phyloP scores from a whole-genome alignment of 2,888 invertebrate genomes.

The Ochropleura leucogaster region DNA sequence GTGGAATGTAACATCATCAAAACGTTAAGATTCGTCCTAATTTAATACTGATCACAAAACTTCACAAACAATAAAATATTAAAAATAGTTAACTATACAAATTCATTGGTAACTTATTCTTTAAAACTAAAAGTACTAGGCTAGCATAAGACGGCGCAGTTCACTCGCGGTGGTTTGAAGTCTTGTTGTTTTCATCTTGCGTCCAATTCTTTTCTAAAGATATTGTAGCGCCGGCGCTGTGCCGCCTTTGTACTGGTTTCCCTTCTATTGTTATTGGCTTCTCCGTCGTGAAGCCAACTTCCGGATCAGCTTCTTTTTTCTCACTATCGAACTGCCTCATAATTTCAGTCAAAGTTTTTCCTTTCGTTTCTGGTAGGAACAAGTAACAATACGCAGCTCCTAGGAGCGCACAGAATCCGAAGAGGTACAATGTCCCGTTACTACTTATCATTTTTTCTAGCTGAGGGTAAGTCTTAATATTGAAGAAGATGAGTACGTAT shows the following conservation, averaged over 20 bases:
- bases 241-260: conserved; percentile 82
- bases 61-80: conserved; percentile 67
- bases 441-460: conserved; percentile 90
- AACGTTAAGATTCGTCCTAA: conserved; percentile 55
- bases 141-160: conserved; percentile 59
- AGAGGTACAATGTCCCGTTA: conserved; percentile 92
- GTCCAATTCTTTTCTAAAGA: conserved; percentile 85
- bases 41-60: conserved; percentile 84
- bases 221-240: conserved; percentile 84
- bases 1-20: conserved; percentile 70
- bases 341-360: conserved; percentile 92
- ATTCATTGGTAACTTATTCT: conserved; percentile 68
- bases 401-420: conserved; percentile 90
- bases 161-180: conserved; percentile 64
- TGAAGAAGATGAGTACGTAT: conserved; percentile 92
- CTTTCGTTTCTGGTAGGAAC: conserved; percentile 93
- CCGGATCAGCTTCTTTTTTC: conserved; percentile 81
- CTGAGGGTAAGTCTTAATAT: conserved; percentile 93
- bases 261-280: conserved; percentile 74
- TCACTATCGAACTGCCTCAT: conserved; percentile 91
- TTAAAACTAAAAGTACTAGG: conserved; percentile 68
- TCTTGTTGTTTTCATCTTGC: conserved; percentile 72
- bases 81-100: conserved; percentile 68
- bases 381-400: conserved; percentile 91
- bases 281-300: conserved; percentile 77